phyloP scores from a whole-genome alignment of 2,113 vertebrate species.

The Tetrax tetrax region DNA sequence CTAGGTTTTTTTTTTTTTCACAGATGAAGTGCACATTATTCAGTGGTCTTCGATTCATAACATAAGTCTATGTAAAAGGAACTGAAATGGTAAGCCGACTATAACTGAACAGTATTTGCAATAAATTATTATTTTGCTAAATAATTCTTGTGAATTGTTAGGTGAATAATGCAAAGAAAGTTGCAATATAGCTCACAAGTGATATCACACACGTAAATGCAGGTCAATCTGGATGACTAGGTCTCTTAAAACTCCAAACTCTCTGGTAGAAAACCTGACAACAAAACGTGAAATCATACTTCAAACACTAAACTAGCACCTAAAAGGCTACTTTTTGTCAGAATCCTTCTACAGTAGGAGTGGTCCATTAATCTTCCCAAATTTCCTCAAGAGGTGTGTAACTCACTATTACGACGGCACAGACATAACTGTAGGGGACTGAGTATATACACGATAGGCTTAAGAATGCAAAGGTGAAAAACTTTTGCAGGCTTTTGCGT shows the following conservation, averaged over 20 bases:
- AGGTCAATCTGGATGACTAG: not conserved
- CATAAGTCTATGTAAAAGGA: not conserved
- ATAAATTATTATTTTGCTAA: not conserved
- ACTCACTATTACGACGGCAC: not conserved
- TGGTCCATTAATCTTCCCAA: not conserved
- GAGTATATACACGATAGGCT: not conserved
- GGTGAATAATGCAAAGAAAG: not conserved
- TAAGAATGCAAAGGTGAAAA: not conserved
- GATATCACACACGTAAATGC: rapidly evolving
- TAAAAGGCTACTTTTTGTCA: not conserved
- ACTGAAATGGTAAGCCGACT: not conserved
- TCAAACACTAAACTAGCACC: not conserved
- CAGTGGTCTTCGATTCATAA: not conserved
- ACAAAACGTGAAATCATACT: not conserved
- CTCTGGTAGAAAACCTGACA: not conserved
- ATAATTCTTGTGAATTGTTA: too few relatives aligned
- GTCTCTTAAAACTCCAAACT: not conserved
- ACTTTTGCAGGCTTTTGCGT: not conserved
- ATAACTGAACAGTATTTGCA: not conserved
- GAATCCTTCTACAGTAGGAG: not conserved
- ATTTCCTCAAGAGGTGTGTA: not conserved
- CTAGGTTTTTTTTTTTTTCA: not conserved
- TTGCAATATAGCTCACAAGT: not conserved
- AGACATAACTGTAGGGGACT: not conserved
- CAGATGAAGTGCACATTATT: not conserved